Base-by-base conservation (phyloP, 1,140 invertebrate genomes). In the Drosophila azteca region DNA sequence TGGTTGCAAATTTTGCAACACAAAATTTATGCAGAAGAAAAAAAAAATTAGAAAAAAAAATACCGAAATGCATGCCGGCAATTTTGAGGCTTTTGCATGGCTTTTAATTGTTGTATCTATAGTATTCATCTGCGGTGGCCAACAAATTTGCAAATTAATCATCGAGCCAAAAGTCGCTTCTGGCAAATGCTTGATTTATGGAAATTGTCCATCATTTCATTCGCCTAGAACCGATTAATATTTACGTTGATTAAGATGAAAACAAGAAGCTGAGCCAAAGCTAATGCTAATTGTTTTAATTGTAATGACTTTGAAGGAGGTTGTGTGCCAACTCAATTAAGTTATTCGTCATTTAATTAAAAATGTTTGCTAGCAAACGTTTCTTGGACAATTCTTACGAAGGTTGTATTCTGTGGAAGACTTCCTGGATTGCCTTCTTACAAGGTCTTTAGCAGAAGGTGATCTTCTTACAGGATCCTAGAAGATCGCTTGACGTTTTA, bases 21-120 rank as follows among this genome's bases (percentile, higher is more conserved):
- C 51, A 41, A 80, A 80, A 82, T 80, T 73, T 82, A 82, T 82
- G 62, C 79, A 68, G 77, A 58, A 49, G 49, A 61, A 77, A 74
- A 20, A 20, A 61, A 58, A 77, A 74, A 75, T 62, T 80, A 53
- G 45, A 60, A 49, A 69, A 62, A 24, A 50, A 24, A 31, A 26
- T 35, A 51, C 51, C 58, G 53, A 79, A 76, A 79, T 67, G 46
- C 60, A 63, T 60, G 58, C 77, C 63, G 70, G 44, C 54, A 80
- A 52, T 66, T 68, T 66, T 45, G 61, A 77, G 53, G 50, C 54
- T 68, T 59, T 64, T 64, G 44, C 35, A 29, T 50, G 43, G 62
- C 62, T 59, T 72, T 55, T 81, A 70, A 70, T 70, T 52, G 60
- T 46, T 41, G 52, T 59, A 63, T 70, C 65, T 71, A 64, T 20